phyloP scores from a whole-genome alignment of 2,797 vertebrate species.

The Etheostoma perlongum region DNA sequence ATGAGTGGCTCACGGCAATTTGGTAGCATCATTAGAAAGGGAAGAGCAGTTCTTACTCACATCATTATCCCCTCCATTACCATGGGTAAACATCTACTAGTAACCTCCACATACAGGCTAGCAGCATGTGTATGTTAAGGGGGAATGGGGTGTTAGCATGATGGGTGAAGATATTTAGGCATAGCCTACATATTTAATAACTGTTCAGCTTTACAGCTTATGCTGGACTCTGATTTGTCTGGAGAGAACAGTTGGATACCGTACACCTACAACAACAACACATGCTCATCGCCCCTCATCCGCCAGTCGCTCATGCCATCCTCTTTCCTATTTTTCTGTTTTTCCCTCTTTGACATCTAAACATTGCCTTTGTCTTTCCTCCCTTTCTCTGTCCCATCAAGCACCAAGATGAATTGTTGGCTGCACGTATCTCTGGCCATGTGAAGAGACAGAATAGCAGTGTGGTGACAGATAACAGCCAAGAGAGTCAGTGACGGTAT shows the following conservation, averaged over 20 bases:
- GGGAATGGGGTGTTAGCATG: not conserved
- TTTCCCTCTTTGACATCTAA: constrained; percentile 12
- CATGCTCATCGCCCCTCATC: constrained; percentile 34
- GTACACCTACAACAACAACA: constrained; percentile 12
- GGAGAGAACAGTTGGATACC: not conserved
- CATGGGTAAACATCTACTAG: constrained; percentile 70
- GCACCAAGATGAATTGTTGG: constrained; percentile 65
- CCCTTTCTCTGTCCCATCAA: constrained; percentile 40
- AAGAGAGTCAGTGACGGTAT: constrained; percentile 47
- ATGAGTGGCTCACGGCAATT: constrained; percentile 51
- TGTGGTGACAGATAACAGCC: constrained; percentile 61
- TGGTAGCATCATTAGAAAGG: constrained; percentile 72
- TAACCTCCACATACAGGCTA: constrained; percentile 61
- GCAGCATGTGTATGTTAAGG: constrained; percentile 26
- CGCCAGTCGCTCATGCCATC: constrained; percentile 20
- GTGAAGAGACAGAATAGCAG: constrained; percentile 37
- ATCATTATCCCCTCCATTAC: constrained; percentile 77
- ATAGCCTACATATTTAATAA: constrained; percentile 9
- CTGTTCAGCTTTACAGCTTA: not conserved
- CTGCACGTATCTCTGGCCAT: constrained; percentile 35
- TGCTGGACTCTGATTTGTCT: not conserved
- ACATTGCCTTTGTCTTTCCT: constrained; percentile 39
- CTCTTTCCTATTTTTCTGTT: constrained; percentile 19
- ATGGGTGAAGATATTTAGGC: not conserved
- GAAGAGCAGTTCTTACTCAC: constrained; percentile 68